phyloP scores from a whole-genome alignment of 2,888 invertebrate species.

The Lithophane ornitopus region DNA sequence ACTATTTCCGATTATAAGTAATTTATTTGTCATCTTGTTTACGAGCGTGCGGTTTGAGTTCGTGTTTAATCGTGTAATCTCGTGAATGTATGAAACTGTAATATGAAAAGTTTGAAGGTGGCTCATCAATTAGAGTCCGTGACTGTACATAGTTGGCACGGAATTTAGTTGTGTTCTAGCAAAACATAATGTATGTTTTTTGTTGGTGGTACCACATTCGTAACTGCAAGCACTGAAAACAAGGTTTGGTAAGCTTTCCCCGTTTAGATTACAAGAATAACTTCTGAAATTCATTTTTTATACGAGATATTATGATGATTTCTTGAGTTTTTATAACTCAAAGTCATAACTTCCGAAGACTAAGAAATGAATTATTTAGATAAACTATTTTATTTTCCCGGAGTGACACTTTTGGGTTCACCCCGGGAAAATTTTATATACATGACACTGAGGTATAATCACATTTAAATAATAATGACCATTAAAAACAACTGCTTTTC shows the following conservation, averaged over 20 bases:
- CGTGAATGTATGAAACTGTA: too few species aligned
- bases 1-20: too few species aligned
- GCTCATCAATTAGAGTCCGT: too few species aligned
- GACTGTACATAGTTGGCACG: conserved; percentile 15
- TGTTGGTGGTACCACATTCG: not conserved
- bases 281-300: not conserved
- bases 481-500: not conserved
- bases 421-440: not conserved
- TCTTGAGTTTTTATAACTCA: not conserved
- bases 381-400: not conserved
- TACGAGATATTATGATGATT: not conserved
- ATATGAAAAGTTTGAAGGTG: too few species aligned
- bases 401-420: not conserved
- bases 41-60: too few species aligned
- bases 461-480: not conserved
- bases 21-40: too few species aligned
- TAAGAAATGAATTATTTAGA: conserved; percentile 13
- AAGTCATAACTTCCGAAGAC: not conserved
- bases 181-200: conserved; percentile 1
- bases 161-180: conserved; percentile 6
- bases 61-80: too few species aligned
- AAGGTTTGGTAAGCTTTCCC: not conserved
- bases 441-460: not conserved
- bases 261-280: not conserved
- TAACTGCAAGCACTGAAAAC: not conserved